Evolutionary conservation across 1,140 invertebrate genomes (phyloP).

Genomic region (Brachionus calyciflorus): DNA sequence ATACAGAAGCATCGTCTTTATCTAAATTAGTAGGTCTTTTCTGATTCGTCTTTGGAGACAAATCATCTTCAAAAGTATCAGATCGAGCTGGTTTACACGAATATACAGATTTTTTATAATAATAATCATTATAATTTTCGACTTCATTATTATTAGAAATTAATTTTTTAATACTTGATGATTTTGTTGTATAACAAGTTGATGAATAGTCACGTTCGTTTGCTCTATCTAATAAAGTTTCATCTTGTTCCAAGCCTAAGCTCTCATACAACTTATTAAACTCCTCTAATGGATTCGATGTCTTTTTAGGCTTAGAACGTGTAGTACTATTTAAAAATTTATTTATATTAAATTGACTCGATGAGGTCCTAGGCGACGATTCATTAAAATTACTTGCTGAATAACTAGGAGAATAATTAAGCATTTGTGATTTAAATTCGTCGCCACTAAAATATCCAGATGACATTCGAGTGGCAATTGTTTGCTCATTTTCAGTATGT

Average conservation of each 20-base stretch:
- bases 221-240: not conserved
- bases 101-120: not conserved
- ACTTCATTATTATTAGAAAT: not conserved
- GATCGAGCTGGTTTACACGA: not conserved
- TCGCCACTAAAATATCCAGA: slow-evolving; percentile 46
- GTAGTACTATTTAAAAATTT: slow-evolving; percentile 10
- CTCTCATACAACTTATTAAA: slow-evolving; percentile 24
- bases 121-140: slow-evolving; percentile 9
- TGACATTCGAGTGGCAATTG: slow-evolving; percentile 39
- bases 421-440: slow-evolving; percentile 38
- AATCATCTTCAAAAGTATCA: not conserved
- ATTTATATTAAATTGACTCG: slow-evolving; percentile 20
- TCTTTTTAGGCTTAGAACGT: not conserved
- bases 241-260: not conserved
- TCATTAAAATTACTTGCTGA: not conserved
- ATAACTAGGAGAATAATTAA: slow-evolving; percentile 21
- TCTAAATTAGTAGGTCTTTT: no score
- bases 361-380: not conserved
- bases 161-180: not conserved
- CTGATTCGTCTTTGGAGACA: not conserved
- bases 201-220: not conserved
- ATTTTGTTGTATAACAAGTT: not conserved
- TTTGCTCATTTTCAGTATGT: slow-evolving; percentile 28
- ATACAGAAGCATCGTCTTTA: not conserved
- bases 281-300: not conserved